Percentiles rank a stretch among this genome's conserved stretches.
phyloP scores from a whole-genome alignment of 2,113 vertebrate species.

The Cyanocitta stelleri region DNA sequence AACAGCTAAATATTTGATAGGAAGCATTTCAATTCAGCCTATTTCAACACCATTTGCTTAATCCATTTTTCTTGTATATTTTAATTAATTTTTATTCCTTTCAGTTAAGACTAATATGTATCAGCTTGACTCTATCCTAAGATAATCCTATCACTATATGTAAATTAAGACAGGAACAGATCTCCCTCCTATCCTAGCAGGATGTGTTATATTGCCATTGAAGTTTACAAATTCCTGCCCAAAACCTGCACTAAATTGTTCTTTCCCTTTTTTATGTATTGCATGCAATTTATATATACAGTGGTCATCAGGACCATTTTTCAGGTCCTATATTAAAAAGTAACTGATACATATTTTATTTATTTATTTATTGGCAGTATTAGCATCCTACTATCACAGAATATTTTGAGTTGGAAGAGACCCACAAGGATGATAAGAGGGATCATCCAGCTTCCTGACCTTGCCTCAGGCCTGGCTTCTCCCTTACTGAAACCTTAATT shows the following conservation, averaged over 20 bases:
- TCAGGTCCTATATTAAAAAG: neutral
- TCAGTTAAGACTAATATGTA: neutral
- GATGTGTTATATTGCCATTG: neutral
- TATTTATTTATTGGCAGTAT: neutral
- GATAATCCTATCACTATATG: neutral
- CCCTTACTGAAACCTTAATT: neutral
- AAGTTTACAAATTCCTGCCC: neutral
- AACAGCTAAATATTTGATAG: neutral
- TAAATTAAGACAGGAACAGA: neutral
- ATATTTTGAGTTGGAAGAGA: neutral
- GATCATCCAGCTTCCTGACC: neutral
- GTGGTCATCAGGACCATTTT: neutral
- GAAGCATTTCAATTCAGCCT: neutral
- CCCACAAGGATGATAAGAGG: neutral
- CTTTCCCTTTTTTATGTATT: neutral
- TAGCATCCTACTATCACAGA: neutral
- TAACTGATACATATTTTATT: neutral
- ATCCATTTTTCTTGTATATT: neutral
- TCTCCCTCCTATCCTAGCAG: neutral
- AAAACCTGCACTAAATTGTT: neutral
- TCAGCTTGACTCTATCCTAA: neutral
- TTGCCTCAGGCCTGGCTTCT: neutral
- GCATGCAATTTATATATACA: neutral
- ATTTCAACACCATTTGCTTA: neutral
- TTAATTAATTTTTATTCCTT: neutral